Evolutionary conservation across 2,797 vertebrate genomes (phyloP), one percentile per base, ranked within the genome.

Genomic region (Carapus acus): DNA sequence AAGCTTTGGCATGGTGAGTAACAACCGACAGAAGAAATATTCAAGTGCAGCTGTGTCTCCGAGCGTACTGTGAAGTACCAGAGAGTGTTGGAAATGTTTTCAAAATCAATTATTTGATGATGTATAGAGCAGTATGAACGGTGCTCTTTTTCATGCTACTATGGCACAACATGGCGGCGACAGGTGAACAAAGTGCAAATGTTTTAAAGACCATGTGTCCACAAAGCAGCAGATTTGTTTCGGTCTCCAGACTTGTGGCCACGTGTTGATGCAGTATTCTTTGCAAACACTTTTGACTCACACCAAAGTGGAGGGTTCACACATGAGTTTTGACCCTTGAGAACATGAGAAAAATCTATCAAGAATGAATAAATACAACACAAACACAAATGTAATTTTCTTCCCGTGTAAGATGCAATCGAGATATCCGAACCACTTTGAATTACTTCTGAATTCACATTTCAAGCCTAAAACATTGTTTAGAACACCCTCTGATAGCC

Each of bases 401-500:
- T 60, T 11, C 14, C 2, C 12, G 24, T 27, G 9, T 27, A 27
- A 27, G 24, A 27, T 27, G 9, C 5, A 27, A 36, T 7, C 11
- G 14, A 36, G 13, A 36, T 15, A 13, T 20, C 24, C 31, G 18
- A 47, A 36, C 8, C 15, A 14, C n/a, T 21, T 36, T 58, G 19
- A 48, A 58, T 62, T 21, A 8, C 42, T 54, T 39, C 37, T 29
- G 37, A n/a, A n/a, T n/a, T 67, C 54, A 74, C 55, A 62, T 43
- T 69, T 43, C 34, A 46, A n/a, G n/a, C n/a, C n/a, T n/a, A n/a
- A n/a, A n/a, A 69, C 21, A 66, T 47, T 45, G 42, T 62, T 65
- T 55, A 48, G 27, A 29, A 29, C 6, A 29, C n/a, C n/a, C n/a
- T n/a, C n/a, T n/a, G 78, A 73, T 69, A 85, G 81, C 79, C 81